Evolutionary conservation across 1,140 invertebrate species (phyloP).

Genomic region (Nebria ingens): DNA sequence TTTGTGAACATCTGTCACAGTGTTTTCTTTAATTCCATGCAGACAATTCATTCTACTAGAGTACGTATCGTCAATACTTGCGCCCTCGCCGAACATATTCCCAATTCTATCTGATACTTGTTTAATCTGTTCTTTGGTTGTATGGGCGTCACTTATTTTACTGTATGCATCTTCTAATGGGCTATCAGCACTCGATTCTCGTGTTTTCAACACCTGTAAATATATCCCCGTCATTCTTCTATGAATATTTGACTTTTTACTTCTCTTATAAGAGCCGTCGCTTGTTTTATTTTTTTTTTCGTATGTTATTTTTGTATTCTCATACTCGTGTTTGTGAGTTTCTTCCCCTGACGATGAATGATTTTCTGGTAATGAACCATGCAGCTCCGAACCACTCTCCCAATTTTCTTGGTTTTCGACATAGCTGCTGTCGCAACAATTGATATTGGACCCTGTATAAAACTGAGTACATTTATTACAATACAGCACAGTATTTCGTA

Average conservation of each 20-base stretch:
- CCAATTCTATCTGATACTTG: conserved; percentile 43
- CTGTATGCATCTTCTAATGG: conserved; percentile 39
- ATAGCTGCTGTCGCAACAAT: conserved; percentile 45
- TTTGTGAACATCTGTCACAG: conserved; percentile 34
- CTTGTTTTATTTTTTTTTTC: conserved; percentile 47
- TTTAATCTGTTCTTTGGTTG: conserved; percentile 34
- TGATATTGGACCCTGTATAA: conserved; percentile 41
- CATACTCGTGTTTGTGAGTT: conserved; percentile 32
- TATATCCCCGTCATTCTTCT: conserved; percentile 42
- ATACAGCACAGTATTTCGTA: conserved; percentile 35
- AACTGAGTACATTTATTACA: conserved; percentile 47
- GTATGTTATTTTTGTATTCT: conserved; percentile 41
- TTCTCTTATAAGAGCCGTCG: conserved; percentile 39
- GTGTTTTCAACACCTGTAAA: conserved; percentile 37
- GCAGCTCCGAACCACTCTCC: conserved; percentile 1
- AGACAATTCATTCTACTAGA: conserved; percentile 38
- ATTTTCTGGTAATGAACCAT: conserved; percentile 16
- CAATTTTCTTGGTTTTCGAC: conserved; percentile 21
- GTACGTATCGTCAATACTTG: conserved; percentile 35
- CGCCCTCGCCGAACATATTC: conserved; percentile 38
- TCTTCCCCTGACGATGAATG: conserved; percentile 42
- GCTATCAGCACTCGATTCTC: conserved; percentile 40
- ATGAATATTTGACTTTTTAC: conserved; percentile 40
- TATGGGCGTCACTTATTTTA: conserved; percentile 40
- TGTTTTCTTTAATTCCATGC: conserved; percentile 39